Conservation (phyloP, 2,888 invertebrate genomes). For the Byasa hedistus region DNA sequence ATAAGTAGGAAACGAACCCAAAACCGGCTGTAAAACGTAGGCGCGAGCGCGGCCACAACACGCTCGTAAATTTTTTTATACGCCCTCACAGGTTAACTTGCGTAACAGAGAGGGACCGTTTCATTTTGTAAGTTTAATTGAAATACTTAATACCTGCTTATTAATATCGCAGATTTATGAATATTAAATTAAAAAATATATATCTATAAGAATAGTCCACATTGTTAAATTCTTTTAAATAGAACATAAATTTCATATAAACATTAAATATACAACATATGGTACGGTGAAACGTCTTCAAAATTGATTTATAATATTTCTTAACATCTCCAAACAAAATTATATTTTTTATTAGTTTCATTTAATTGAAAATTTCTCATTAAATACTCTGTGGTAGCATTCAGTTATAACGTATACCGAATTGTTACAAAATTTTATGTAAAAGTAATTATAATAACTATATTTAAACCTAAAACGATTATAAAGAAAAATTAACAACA, state of each 20-base stretch:
- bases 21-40: slow-evolving; percentile 63
- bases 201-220: neutral
- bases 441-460: slow-evolving; percentile 15
- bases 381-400: slow-evolving; percentile 26
- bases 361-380: neutral
- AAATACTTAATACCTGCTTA: slow-evolving; percentile 13
- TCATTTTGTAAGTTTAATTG: slow-evolving; percentile 22
- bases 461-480: slow-evolving; percentile 17
- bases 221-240: too few species aligned
- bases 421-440: slow-evolving; percentile 21
- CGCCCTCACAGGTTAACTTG: slow-evolving; percentile 49
- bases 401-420: slow-evolving; percentile 26
- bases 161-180: slow-evolving; percentile 8
- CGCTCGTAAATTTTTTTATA: slow-evolving; percentile 65
- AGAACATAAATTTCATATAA: neutral
- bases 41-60: slow-evolving; percentile 56
- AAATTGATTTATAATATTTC: neutral
- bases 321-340: neutral
- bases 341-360: neutral
- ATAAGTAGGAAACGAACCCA: slow-evolving; percentile 66
- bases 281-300: neutral
- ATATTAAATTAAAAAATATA: neutral
- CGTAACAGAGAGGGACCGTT: slow-evolving; percentile 47
- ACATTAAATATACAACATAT: neutral
- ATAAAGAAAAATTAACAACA: neutral